These are phyloP conservation scores for Amniataba percoides DNA, from an alignment of 2,797 vertebrate genomes.

Conservation along the genomic window DNA sequence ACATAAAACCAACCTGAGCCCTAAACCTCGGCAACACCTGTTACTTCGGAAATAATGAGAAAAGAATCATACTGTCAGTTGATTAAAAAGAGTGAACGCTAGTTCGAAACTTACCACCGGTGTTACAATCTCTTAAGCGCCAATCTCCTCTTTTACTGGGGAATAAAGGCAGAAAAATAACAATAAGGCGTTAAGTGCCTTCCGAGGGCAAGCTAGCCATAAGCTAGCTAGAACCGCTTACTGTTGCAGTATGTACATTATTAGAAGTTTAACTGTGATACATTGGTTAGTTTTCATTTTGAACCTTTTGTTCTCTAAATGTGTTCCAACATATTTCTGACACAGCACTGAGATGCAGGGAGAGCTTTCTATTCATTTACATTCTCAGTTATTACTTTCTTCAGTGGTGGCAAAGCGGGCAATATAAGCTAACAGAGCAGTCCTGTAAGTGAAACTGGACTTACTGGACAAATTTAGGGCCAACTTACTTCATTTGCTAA, in stretches of 20 bases:
- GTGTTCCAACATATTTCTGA: not conserved
- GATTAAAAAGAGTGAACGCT: constrained; percentile 93
- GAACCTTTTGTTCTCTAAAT: not conserved
- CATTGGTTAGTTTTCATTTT: not conserved
- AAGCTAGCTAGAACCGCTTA: not conserved
- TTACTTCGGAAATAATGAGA: not conserved
- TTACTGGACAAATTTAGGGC: no score
- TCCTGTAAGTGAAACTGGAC: no score
- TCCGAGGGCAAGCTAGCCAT: not conserved
- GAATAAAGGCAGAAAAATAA: constrained; percentile 41
- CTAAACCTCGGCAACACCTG: not conserved
- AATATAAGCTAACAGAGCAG: not conserved
- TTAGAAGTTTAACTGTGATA: not conserved
- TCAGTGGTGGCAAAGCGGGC: no score
- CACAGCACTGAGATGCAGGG: not conserved
- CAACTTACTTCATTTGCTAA: no score
- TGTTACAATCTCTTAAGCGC: constrained; percentile 93
- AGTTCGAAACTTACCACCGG: constrained; percentile 93
- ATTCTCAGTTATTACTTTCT: not conserved
- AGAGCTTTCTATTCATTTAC: not conserved
- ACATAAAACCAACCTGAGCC: not conserved
- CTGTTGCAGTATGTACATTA: not conserved
- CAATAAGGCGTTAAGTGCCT: no score
- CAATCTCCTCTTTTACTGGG: constrained; percentile 87
- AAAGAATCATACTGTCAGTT: not conserved